These are phyloP conservation scores for Drosophila helvetica DNA, from an alignment of 2,888 invertebrate species.

Conservation along the genomic window DNA sequence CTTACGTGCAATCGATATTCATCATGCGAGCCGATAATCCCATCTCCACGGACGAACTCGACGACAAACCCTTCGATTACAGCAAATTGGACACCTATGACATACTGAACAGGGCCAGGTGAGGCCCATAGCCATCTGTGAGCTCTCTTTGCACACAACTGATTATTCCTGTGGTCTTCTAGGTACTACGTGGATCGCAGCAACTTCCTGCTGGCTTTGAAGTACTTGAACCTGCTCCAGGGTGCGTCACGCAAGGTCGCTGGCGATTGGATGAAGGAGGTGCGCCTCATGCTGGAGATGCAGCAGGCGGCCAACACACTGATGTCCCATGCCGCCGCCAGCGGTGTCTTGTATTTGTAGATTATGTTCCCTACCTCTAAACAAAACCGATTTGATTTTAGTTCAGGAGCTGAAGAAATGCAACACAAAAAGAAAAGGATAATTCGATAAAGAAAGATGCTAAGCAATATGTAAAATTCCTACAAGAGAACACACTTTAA, in stretches of 20 bases:
- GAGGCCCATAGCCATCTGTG: conserved; percentile 48
- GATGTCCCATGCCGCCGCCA: conserved; percentile 94
- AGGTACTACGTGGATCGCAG: conserved; percentile 95
- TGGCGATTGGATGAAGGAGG: conserved; percentile 93
- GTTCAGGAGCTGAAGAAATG: conserved; percentile 18
- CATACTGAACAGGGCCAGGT: conserved; percentile 95
- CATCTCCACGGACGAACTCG: conserved; percentile 89
- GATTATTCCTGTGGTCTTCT: conserved; percentile 13
- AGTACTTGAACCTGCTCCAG: conserved; percentile 93
- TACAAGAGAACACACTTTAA: conserved; percentile 29
- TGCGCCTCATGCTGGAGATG: conserved; percentile 92
- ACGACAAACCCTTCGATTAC: conserved; percentile 90
- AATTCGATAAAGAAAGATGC: conserved; percentile 9
- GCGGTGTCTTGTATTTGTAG: conserved; percentile 84
- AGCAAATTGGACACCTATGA: conserved; percentile 92
- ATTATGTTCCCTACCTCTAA: conserved; percentile 51
- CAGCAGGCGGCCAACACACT: conserved; percentile 95
- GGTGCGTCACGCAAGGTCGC: conserved; percentile 95
- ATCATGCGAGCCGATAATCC: conserved; percentile 88
- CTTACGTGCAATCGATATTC: conserved; percentile 95
- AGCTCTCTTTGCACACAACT: no score
- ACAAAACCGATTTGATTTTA: conserved; percentile 30
- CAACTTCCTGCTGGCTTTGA: conserved; percentile 93
- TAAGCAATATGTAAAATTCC: conserved; percentile 39
- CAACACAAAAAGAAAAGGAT: neutral